A percentile compares a stretch with the other conserved stretches of the same genome.
phyloP scores from a whole-genome alignment of 1,140 invertebrate species.

The Procambarus virginalis region DNA sequence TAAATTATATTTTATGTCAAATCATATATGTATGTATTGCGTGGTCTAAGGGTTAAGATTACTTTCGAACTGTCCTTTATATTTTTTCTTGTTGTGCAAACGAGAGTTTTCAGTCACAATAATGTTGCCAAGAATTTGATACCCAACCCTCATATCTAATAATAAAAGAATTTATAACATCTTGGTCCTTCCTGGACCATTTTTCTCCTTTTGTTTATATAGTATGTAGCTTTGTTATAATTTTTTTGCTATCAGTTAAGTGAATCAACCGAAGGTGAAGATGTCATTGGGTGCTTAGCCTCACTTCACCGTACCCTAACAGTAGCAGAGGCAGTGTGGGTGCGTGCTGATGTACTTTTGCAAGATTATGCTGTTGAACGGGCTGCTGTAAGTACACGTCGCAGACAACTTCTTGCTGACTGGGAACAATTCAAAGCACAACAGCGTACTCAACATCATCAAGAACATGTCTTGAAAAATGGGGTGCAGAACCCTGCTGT shows the following conservation, averaged over 20 bases:
- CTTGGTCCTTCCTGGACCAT: background rate
- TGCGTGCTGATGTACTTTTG: conserved; percentile 47
- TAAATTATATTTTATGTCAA: no score
- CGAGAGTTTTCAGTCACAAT: no score
- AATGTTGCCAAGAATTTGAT: no score
- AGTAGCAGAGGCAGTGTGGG: conserved; percentile 58
- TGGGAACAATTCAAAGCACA: conserved; percentile 67
- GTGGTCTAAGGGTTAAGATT: no score
- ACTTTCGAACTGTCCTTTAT: no score
- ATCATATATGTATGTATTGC: no score
- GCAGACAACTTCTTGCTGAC: conserved; percentile 57
- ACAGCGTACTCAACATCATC: conserved; percentile 47
- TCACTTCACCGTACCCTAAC: conserved; percentile 56
- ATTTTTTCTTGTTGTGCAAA: no score
- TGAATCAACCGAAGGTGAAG: conserved; percentile 35
- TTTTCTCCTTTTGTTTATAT: background rate
- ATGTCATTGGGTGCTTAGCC: conserved; percentile 51
- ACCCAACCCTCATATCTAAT: no score
- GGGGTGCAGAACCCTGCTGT: conserved; percentile 22
- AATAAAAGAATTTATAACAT: no score
- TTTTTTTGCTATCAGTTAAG: conserved; percentile 24
- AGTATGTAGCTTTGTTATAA: no score
- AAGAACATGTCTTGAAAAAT: conserved; percentile 18
- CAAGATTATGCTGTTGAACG: conserved; percentile 65
- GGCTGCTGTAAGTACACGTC: conserved; percentile 52